Conservation (phyloP, 2,797 vertebrate genomes). For the Galaxias olidus region DNA sequence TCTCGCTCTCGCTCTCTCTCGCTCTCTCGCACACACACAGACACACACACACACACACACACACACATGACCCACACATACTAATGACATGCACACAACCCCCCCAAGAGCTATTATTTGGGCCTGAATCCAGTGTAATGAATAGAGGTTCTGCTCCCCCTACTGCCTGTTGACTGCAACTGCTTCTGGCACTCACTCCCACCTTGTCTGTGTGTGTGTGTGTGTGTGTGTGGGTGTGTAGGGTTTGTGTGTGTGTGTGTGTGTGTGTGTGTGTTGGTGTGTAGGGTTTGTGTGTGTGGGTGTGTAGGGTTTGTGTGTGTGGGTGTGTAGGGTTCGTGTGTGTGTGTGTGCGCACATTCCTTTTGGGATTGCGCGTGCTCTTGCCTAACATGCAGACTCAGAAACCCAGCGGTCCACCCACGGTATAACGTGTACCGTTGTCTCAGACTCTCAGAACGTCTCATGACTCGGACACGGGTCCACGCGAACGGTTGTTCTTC, state of each 20-base stretch:
- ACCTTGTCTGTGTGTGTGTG: conserved; percentile 76
- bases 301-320: too few species aligned
- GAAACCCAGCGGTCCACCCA: not conserved
- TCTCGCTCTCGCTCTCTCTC: conserved; percentile 67
- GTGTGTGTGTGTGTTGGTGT: conserved; percentile 7
- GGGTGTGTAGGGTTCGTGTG: not conserved
- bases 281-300: conserved; percentile 6
- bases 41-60: conserved; percentile 5
- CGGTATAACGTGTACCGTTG: not conserved
- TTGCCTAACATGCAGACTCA: conserved; percentile 72
- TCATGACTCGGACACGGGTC: too few species aligned
- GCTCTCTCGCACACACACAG: not conserved
- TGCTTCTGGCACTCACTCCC: conserved; percentile 77
- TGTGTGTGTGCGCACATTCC: conserved; percentile 31
- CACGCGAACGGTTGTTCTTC: too few species aligned
- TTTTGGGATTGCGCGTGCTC: conserved; percentile 84
- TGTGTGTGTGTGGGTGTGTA: conserved; percentile 13
- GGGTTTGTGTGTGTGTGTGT: conserved; percentile 13
- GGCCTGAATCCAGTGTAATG: conserved; percentile 57
- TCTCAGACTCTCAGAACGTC: too few species aligned
- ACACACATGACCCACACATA: not conserved
- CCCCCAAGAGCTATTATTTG: conserved; percentile 34
- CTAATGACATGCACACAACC: conserved; percentile 18
- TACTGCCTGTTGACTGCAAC: conserved; percentile 84
- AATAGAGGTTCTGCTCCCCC: conserved; percentile 97